These are phyloP conservation scores for Mus spicilegus DNA, from an alignment of 2,113 vertebrate species.

Conservation along the genomic window DNA sequence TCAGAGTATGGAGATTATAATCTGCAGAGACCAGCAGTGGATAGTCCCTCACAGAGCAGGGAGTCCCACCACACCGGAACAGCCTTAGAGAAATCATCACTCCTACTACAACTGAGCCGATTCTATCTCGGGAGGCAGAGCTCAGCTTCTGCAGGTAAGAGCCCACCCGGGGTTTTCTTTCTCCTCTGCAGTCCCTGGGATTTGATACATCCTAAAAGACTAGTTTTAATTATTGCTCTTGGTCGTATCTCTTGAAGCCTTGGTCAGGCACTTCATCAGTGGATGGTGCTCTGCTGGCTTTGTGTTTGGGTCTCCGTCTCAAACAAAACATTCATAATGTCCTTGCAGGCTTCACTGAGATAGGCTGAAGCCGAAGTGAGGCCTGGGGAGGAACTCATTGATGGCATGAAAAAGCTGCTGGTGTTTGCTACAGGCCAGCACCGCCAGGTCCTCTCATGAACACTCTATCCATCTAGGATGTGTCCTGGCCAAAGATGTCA, in stretches of 20 bases:
- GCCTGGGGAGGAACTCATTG: neutral
- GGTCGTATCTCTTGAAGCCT: conserved; percentile 5
- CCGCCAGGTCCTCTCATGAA: neutral
- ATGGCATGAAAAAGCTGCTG: neutral
- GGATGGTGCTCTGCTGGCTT: neutral
- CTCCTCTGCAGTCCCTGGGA: conserved; percentile 26
- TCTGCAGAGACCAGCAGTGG: conserved; percentile 53
- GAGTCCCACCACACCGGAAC: neutral
- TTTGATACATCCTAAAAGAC: neutral
- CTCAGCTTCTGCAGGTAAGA: conserved; percentile 53
- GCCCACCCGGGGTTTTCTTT: conserved; percentile 30
- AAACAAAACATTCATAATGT: neutral
- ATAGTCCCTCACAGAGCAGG: neutral
- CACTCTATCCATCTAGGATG: neutral
- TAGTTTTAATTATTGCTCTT: conserved; percentile 62
- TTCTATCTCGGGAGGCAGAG: conserved; percentile 40
- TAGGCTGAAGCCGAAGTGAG: accelerated
- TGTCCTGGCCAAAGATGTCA: neutral
- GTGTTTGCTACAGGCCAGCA: neutral
- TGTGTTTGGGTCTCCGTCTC: neutral
- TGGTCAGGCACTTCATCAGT: neutral
- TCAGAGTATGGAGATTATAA: conserved; percentile 66
- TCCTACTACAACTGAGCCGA: accelerated
- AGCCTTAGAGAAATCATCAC: conserved; percentile 65
- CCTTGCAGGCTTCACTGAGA: neutral